These are phyloP conservation scores for Herminia tarsipennalis DNA, from an alignment of 2,888 invertebrate species.

Conservation along the genomic window DNA sequence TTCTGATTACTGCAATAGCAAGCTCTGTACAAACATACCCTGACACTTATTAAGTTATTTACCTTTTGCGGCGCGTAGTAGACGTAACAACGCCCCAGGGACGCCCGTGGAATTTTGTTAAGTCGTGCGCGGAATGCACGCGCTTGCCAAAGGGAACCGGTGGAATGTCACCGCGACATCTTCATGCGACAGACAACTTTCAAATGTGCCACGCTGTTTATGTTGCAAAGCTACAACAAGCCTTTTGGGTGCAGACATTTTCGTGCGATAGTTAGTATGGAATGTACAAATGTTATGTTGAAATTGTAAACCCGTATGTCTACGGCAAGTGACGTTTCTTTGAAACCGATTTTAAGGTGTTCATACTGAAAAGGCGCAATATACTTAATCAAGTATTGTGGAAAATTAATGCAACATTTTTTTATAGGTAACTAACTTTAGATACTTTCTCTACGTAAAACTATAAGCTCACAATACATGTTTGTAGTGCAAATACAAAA, in stretches of 20 bases:
- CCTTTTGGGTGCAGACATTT: constrained; percentile 32
- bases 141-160: constrained; percentile 61
- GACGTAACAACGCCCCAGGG: constrained; percentile 37
- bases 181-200: constrained; percentile 72
- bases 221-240: constrained; percentile 35
- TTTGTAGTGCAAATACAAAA: too few species aligned
- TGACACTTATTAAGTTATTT: constrained; percentile 71
- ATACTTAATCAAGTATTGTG: too few species aligned
- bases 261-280: constrained; percentile 24
- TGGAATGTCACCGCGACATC: constrained; percentile 76
- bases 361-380: too few species aligned
- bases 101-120: constrained; percentile 59
- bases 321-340: background rate
- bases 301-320: constrained; percentile 1
- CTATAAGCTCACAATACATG: too few species aligned
- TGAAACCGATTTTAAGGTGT: too few species aligned
- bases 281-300: constrained; percentile 13
- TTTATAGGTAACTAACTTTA: too few species aligned
- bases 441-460: too few species aligned
- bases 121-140: constrained; percentile 69
- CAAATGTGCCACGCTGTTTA: constrained; percentile 58
- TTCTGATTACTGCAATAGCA: background rate
- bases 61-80: constrained; percentile 52
- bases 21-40: constrained; percentile 17
- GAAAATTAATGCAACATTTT: too few species aligned